Base-by-base conservation (phyloP, 2,797 vertebrate species). In the Coreius guichenoti region DNA sequence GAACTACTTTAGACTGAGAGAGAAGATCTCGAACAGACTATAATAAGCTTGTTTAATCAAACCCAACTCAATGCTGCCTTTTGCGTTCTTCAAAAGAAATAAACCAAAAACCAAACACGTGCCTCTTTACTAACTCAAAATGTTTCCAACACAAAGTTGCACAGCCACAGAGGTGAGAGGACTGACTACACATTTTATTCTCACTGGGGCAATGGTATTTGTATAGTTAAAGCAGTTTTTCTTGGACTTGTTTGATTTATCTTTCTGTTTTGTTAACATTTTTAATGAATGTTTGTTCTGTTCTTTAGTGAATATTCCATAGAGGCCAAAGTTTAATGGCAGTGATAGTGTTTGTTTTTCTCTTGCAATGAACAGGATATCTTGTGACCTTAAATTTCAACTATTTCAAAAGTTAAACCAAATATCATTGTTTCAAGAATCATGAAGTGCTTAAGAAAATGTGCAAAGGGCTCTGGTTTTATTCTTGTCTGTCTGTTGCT, bases 371-470 rank as follows among this genome's bases (percentile, higher is more conserved):
- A 26, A 76, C 13, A n/a, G 0, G 63, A 26, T 68, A 29, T 69
- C 14, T 39, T 26, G 31, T 54, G 23, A 78, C 26, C 51, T 31
- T 58, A n/a, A 76, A 76, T 23, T 29, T n/a, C 12, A 6, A 14
- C 4, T 77, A 23, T 56, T 43, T 43, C 9, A 11, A 56, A 74
- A 47, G 26, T 43, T 12, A 69, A 21, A 70, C 54, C 36, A 29
- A 81, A 81, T 23, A 36, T 49, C 11, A 81, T 14, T 81, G 31
- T 87, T 86, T 82, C 73, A 84, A 86, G 81, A 86, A 47, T 73
- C 4, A 73, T 47, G 21, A 33, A 39, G 68, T 31, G 31, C 45
- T 68, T 67, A 21, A 36, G 43, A 51, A 33, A 82, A 76, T 85
- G 19, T 70, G 45, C 3, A 29, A 31, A 61, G 29, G 13, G 36